Evolutionary conservation across 64 coral and sea anemone genomes (phyloP), one percentile per base, ranked within the genome.

Genomic region (Cladopsammia gracilis): DNA sequence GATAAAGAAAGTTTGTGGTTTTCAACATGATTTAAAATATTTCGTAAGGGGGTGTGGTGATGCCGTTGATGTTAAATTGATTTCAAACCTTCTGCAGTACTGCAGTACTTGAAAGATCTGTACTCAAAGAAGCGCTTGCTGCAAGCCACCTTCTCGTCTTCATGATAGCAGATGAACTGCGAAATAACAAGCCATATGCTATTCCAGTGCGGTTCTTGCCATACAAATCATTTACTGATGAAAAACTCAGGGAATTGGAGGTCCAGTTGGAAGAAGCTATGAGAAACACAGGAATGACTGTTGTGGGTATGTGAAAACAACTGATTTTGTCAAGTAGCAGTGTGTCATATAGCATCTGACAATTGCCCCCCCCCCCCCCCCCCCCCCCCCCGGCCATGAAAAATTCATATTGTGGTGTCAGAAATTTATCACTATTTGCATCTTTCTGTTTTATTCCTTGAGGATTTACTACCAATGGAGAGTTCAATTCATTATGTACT

Each of bases 171-270:
- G 89, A 91, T 64, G 78, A 84, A 25, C n/a, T 4, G 0, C 56
- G 78, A 7, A 91, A 91, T 44, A 57, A 16, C 18, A 91, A 91
- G 57, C 78, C 78, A 18, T 91, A 91, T 91, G 89, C 89, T 13
- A 60, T 91, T 45, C 78, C 78, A 16, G 89, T 83, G 48, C 14
- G 68, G 2, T 91, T 91, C 20, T 4, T 91, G 12, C 25, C 65
- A 7, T 84, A 91, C 89, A 91, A 73, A 11, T 91, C 78, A 10
- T 70, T 91, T 26, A 84, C 78, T 6, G 78, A 91, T 51, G 25
- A 26, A 0, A 70, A 89, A 52, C 24, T 94, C 3, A 74, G 78
- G 58, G 76, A 82, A 49, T 51, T 89, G 11, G 66, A 70, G 58
- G 4, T 81, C 6, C 56, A 92, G 14, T 24, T 92, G 5, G 61